A percentile compares a stretch with the other conserved stretches of the same genome.
Evolutionary conservation across 2,888 invertebrate species (phyloP).

Genomic region (Cantharis rustica): DNA sequence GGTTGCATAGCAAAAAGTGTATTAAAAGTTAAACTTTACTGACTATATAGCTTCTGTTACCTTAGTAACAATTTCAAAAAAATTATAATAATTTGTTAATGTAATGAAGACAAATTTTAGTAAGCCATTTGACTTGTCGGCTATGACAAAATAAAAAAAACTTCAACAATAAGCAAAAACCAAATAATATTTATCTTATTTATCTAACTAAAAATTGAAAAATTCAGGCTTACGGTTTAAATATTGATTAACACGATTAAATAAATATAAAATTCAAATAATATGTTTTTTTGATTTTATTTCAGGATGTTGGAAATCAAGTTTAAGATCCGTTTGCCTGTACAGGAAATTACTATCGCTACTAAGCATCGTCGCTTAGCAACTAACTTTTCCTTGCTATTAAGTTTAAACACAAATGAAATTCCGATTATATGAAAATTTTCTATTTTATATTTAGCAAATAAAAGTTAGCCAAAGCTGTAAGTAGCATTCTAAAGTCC

Average conservation of each 20-base stretch:
- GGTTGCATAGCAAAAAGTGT: no score
- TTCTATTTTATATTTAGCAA: background rate
- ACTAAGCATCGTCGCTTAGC: slow-evolving; percentile 14
- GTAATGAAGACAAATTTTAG: no score
- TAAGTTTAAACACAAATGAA: slow-evolving; percentile 16
- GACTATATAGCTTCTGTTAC: no score
- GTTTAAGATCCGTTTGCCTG: slow-evolving; percentile 17
- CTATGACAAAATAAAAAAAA: no score
- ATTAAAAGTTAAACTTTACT: no score
- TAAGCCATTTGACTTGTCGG: no score
- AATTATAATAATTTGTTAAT: no score
- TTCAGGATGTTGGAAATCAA: slow-evolving; percentile 11
- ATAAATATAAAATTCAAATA: background rate
- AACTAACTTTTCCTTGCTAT: slow-evolving; percentile 15
- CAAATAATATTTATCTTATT: no score
- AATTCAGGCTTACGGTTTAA: background rate
- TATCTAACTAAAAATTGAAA: background rate
- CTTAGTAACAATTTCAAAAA: no score
- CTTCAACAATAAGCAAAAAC: no score
- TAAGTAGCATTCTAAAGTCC: no score
- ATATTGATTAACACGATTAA: background rate
- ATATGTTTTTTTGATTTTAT: slow-evolving; percentile 12
- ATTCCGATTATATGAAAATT: slow-evolving; percentile 13
- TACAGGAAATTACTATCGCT: slow-evolving; percentile 13
- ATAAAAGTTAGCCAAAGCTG: background rate